Evolutionary conservation across 2,888 invertebrate genomes (phyloP).

Genomic region (Proisotoma minuta): DNA sequence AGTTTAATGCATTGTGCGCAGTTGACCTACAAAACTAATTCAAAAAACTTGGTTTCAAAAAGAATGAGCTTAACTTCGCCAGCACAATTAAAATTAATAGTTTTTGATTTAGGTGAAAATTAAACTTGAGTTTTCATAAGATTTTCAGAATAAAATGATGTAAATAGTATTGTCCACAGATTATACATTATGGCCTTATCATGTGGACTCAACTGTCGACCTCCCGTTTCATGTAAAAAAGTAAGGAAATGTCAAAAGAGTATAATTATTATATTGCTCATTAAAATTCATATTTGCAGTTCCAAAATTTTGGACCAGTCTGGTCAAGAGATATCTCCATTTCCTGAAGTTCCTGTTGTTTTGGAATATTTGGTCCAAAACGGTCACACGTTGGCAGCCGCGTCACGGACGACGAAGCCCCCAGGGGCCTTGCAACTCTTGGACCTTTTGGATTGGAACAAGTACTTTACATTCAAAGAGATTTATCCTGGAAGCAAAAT

Average conservation of each 20-base stretch:
- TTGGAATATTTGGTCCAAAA: slow-evolving; percentile 56
- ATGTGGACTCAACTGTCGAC: slow-evolving; percentile 65
- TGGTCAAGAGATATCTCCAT: slow-evolving; percentile 52
- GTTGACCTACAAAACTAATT: too few species aligned
- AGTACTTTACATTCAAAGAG: slow-evolving; percentile 62
- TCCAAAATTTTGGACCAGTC: slow-evolving; percentile 53
- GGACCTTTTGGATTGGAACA: slow-evolving; percentile 61
- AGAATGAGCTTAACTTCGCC: slow-evolving; percentile 21
- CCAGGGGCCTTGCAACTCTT: slow-evolving; percentile 58
- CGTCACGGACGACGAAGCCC: slow-evolving; percentile 62
- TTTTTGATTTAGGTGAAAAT: slow-evolving; percentile 46
- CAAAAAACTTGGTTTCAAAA: not conserved
- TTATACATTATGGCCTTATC: slow-evolving; percentile 70
- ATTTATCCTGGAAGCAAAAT: slow-evolving; percentile 66
- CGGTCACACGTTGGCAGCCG: slow-evolving; percentile 61
- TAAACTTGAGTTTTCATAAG: not conserved
- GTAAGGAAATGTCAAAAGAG: too few species aligned
- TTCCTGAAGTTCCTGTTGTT: slow-evolving; percentile 60
- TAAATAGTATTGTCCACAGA: slow-evolving; percentile 53
- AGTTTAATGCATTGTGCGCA: too few species aligned
- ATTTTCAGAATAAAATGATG: not conserved
- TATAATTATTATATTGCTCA: slow-evolving; percentile 2
- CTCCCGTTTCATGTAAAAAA: slow-evolving; percentile 58
- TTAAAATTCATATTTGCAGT: slow-evolving; percentile 20
- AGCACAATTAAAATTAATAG: slow-evolving; percentile 31